Evolutionary conservation across 2,113 vertebrate species (phyloP).

Genomic region (Lathamus discolor): DNA sequence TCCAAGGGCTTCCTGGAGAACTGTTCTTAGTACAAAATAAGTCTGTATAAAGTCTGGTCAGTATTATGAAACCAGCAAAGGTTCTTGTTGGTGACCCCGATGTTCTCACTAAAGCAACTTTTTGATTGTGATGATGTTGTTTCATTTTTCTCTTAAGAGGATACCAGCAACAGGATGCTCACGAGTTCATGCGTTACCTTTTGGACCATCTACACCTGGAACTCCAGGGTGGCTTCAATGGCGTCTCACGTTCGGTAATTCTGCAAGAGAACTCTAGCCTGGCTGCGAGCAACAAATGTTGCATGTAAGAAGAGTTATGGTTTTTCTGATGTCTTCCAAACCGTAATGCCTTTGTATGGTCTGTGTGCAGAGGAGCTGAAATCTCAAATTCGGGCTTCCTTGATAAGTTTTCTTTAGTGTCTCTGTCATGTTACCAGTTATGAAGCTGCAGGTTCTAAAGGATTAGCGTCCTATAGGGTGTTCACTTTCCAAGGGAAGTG

Average conservation of each 20-base stretch:
- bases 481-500: not conserved
- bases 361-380: not conserved
- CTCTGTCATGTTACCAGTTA: not conserved
- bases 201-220: constrained; percentile 98
- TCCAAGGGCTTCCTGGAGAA: not conserved
- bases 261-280: constrained; percentile 80
- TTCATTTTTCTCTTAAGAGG: constrained; percentile 79
- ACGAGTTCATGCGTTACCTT: constrained; percentile 98
- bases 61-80: not conserved
- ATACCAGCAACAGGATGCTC: constrained; percentile 98
- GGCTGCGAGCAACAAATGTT: constrained; percentile 84
- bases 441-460: not conserved
- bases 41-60: not conserved
- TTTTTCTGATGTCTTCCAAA: not conserved
- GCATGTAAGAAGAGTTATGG: constrained; percentile 81
- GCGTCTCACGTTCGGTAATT: constrained; percentile 78
- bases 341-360: not conserved
- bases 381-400: not conserved
- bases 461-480: not conserved
- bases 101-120: not conserved
- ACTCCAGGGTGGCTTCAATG: constrained; percentile 89
- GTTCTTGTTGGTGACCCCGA: not conserved
- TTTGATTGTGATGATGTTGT: not conserved
- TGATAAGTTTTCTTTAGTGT: not conserved
- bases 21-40: not conserved